These are phyloP conservation scores for Uropetala carovei DNA, from an alignment of 2,888 invertebrate genomes.

Conservation along the genomic window DNA sequence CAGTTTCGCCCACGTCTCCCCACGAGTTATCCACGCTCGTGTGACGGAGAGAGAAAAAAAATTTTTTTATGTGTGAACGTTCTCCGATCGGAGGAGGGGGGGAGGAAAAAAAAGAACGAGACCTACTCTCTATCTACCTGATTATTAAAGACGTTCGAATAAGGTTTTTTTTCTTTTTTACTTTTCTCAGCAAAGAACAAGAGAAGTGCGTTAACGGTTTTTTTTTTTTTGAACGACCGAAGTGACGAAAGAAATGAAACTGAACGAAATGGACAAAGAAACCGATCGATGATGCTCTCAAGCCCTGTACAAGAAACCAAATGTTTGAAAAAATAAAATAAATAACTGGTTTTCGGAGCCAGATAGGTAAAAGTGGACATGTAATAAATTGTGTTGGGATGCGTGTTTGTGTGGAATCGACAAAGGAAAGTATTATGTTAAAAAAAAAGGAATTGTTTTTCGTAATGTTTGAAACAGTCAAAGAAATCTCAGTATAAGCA, in stretches of 20 bases:
- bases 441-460: background rate
- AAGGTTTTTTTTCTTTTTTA: background rate
- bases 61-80: background rate
- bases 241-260: background rate
- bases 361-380: background rate
- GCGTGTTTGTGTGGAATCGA: background rate
- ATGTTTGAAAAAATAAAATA: background rate
- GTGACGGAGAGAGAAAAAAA: conserved; percentile 59
- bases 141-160: background rate
- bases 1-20: conserved; percentile 37
- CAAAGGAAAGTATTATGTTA: background rate
- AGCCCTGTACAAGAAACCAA: conserved; percentile 27
- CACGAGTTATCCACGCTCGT: conserved; percentile 69
- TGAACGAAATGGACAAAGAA: background rate
- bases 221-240: background rate
- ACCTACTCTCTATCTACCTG: too few relatives aligned
- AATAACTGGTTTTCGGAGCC: conserved; percentile 3
- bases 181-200: background rate
- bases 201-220: background rate
- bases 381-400: background rate
- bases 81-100: background rate
- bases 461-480: background rate
- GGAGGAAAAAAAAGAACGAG: background rate
- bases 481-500: background rate
- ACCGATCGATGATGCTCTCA: background rate